Evolutionary conservation across 2,113 vertebrate species (phyloP), one percentile per base, ranked within the genome.

Genomic region (Eolophus roseicapilla): DNA sequence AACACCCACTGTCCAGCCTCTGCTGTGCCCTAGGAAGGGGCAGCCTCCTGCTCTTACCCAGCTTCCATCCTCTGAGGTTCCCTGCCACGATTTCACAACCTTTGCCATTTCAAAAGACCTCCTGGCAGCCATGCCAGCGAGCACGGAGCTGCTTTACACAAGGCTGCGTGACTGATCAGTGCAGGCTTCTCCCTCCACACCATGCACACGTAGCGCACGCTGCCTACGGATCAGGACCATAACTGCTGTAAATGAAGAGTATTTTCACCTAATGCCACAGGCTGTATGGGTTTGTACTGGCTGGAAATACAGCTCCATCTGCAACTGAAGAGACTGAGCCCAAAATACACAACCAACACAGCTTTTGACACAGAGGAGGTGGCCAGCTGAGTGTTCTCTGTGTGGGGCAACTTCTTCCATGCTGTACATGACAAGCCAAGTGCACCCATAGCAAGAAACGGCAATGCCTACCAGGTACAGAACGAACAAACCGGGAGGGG

Each of bases 221-320:
- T 85, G 91, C 77, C 77, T 49, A 81, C 8, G 2, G 81, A 73
- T 5, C 63, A 31, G 70, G 74, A 31, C 84, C 43, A 1, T 0
- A 9, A 25, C 53, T 46, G 64, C 69, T 68, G 55, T 7, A 13
- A 53, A 46, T 3, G 1, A 39, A 35, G 55, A 46, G 77, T 16
- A 16, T 62, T 81, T 70, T 35, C 92, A 80, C 76, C 71, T 67
- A 14, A 71, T 46, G 41, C 82, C 24, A 6, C 41, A 57, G 86
- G 47, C 23, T 35, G 31, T 6, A 68, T 20, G 88, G 68, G 63
- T 55, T 57, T 83, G 68, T 3, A 11, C 44, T 15, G 20, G 47
- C 91, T 88, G 71, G 74, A 91, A 94, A 86, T 43, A 14, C 73
- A 80, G 85, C 76, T 88, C 93, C 93, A 85, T 73, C 70, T 82